Evolutionary conservation across 2,797 vertebrate species (phyloP).

Genomic region (Cheirogaleus major): DNA sequence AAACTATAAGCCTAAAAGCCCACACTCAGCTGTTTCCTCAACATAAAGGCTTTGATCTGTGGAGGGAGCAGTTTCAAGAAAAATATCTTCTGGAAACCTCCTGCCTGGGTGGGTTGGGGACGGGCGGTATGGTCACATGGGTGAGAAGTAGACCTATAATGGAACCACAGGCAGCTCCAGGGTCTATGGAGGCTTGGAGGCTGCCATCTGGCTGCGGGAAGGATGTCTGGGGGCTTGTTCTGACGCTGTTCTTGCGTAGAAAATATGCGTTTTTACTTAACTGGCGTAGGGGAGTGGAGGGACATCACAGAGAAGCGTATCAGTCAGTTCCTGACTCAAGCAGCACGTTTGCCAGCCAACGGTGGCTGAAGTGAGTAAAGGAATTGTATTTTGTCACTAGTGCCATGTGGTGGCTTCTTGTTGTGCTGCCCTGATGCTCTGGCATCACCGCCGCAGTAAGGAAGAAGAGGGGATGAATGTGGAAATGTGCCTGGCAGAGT

Average conservation of each 20-base stretch:
- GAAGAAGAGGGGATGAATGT: not conserved
- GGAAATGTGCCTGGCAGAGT: not conserved
- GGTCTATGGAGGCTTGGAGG: not conserved
- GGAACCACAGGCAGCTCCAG: not conserved
- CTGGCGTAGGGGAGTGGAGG: not conserved
- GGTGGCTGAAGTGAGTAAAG: not conserved
- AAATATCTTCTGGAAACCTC: not conserved
- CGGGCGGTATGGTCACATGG: accelerated
- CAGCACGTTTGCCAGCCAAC: not conserved
- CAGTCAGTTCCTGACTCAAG: not conserved
- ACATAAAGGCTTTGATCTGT: not conserved
- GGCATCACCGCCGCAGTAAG: not conserved
- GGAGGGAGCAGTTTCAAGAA: not conserved
- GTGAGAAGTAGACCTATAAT: not conserved
- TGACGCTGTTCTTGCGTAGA: not conserved
- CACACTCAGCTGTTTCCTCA: not conserved
- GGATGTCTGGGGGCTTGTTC: not conserved
- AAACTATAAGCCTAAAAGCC: not conserved
- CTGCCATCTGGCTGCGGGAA: not conserved
- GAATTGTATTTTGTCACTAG: not conserved
- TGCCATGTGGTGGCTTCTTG: not conserved
- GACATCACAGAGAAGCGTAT: not conserved
- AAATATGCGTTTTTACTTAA: not conserved
- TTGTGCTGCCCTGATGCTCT: not conserved
- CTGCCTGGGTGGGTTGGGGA: not conserved